Evolutionary conservation across 2,888 invertebrate species (phyloP), one percentile per base, ranked within the genome.

Genomic region (Stenotaenia linearis): DNA sequence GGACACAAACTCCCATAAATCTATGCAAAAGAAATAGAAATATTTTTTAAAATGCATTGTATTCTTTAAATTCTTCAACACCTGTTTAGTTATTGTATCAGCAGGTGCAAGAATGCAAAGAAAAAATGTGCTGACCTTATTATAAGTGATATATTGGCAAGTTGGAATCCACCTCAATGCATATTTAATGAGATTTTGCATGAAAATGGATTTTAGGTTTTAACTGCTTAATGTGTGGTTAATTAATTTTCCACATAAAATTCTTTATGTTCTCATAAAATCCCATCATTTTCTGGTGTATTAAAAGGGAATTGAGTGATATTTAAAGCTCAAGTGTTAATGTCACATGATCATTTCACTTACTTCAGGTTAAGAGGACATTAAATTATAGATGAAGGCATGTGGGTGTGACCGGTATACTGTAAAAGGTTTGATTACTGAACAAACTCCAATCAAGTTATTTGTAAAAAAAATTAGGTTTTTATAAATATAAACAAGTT

Each of bases 1-100:
- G 95, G 80, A 97, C 97, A 88, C 97, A 97, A 75, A 95, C 97
- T 82, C 97, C 97, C 92, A 94, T 93, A 88, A 97, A 96, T 86
- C 95, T 95, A 89, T 28, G 18, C 21, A 50, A 1, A 88, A 35
- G 32, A 75, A 75, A 75, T 28, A 75, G 5, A 75, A 75, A 75
- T 10, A 35, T 35, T 32, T 25, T n/a, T 32, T 32, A 82, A 80
- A 80, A 77, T 81, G 79, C 56, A 50, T 50, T n/a, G 18, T 50
- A 18, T 50, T 50, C 18, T 18, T 18, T 78, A 78, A 10, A 28
- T 69, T 77, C 35, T 9, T 75, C 77, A 79, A 50, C 77, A 18
- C 79, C 10, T n/a, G 9, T n/a, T 3, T 18, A n/a, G 77, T 77
- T 35, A 40, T 75, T 37, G 80, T 81, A 75, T 69, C 80, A 80